Conservation (phyloP, 2,888 invertebrate genomes). For the Strigamia crassipes region DNA sequence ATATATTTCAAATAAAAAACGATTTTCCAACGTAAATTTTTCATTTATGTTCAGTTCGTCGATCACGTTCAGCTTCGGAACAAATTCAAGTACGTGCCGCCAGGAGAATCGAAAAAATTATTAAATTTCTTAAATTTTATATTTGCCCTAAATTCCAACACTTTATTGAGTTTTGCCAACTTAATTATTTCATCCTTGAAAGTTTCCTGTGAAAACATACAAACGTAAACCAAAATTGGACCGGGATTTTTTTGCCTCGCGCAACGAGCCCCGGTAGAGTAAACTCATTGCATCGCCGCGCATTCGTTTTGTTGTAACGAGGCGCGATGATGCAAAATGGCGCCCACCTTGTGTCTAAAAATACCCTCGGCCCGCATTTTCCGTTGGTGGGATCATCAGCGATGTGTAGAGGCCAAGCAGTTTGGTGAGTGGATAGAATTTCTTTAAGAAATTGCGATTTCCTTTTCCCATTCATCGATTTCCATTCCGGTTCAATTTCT, state of each 20-base stretch:
- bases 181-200: background rate
- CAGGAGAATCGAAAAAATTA: background rate
- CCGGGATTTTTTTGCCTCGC: background rate
- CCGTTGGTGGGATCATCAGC: background rate
- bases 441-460: background rate
- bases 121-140: conserved; percentile 29
- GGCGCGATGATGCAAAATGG: background rate
- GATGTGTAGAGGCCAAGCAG: conserved; percentile 4
- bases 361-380: background rate
- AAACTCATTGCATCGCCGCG: background rate
- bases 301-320: background rate
- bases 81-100: conserved; percentile 48
- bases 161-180: background rate
- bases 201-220: background rate
- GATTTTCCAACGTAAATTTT: too few species aligned
- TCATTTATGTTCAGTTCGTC: background rate
- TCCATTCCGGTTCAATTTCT: background rate
- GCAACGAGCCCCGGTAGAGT: background rate
- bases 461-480: background rate
- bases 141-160: background rate
- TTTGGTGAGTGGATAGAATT: background rate
- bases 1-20: too few species aligned
- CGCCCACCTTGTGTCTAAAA: conserved; percentile 10
- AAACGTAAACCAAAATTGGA: background rate
- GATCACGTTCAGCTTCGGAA: conserved; percentile 47